Evolutionary conservation across 2,113 vertebrate species (phyloP).

Genomic region (Hippoglossus stenolepis): DNA sequence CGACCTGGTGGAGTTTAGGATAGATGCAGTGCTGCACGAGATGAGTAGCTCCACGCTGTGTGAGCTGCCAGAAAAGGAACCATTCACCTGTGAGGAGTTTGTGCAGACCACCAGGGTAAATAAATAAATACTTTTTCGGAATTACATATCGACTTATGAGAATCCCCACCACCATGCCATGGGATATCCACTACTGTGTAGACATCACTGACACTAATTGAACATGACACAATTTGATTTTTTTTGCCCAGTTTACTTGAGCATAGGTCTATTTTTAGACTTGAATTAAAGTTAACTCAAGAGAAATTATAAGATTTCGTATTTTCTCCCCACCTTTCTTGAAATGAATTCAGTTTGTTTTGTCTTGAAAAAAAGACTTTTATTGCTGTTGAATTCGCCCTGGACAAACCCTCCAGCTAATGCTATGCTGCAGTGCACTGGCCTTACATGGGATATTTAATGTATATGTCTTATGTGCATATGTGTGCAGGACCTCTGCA

Average conservation of each 20-base stretch:
- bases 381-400: too few relatives aligned
- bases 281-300: not conserved
- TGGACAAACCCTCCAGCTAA: not conserved
- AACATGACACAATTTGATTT: constrained; percentile 15
- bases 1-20: constrained; percentile 91
- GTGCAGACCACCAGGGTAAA: constrained; percentile 84
- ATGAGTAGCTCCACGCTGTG: constrained; percentile 87
- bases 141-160: too few relatives aligned
- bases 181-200: not conserved
- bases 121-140: not conserved
- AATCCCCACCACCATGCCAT: not conserved
- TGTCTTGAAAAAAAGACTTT: too few relatives aligned
- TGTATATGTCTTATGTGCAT: not conserved
- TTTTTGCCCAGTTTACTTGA: constrained; percentile 1
- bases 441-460: not conserved
- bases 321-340: too few relatives aligned
- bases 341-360: too few relatives aligned
- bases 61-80: constrained; percentile 87
- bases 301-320: not conserved
- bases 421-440: not conserved
- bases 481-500: constrained; percentile 88
- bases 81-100: constrained; percentile 89
- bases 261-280: not conserved
- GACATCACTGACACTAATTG: constrained; percentile 2
- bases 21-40: constrained; percentile 88